phyloP scores from a whole-genome alignment of 2,888 invertebrate genomes.

The Pasiphila rectangulata region DNA sequence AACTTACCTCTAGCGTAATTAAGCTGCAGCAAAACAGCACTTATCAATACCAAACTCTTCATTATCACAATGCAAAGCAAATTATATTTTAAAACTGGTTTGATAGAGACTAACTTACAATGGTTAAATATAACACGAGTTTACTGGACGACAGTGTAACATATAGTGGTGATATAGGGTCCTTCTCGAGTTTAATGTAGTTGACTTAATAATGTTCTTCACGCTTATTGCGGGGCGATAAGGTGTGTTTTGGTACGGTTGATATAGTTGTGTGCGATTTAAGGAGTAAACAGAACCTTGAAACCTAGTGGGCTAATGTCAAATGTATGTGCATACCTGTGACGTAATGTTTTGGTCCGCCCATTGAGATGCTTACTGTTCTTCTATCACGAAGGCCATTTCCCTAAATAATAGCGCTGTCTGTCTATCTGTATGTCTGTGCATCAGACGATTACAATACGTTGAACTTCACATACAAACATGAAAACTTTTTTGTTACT shows the following conservation, averaged over 20 bases:
- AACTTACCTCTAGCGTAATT: slow-evolving; percentile 39
- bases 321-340: too few relatives aligned
- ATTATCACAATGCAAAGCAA: slow-evolving; percentile 39
- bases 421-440: too few relatives aligned
- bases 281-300: slow-evolving; percentile 34
- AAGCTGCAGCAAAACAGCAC: slow-evolving; percentile 48
- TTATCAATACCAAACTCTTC: slow-evolving; percentile 48
- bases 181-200: slow-evolving; percentile 47
- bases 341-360: too few relatives aligned
- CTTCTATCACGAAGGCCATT: too few relatives aligned
- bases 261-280: slow-evolving; percentile 10
- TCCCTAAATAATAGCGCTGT: too few relatives aligned
- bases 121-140: slow-evolving; percentile 38
- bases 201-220: slow-evolving; percentile 40
- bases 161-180: slow-evolving; percentile 40
- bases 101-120: slow-evolving; percentile 33
- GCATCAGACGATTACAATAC: too few relatives aligned
- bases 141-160: slow-evolving; percentile 34
- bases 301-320: too few relatives aligned
- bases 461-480: too few relatives aligned
- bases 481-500: too few relatives aligned
- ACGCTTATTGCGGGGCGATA: slow-evolving; percentile 24
- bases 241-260: slow-evolving; percentile 17
- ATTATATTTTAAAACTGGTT: slow-evolving; percentile 36
- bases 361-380: too few relatives aligned